Conservation (phyloP, 2,888 invertebrate species). For the Drosophila anomalata region DNA sequence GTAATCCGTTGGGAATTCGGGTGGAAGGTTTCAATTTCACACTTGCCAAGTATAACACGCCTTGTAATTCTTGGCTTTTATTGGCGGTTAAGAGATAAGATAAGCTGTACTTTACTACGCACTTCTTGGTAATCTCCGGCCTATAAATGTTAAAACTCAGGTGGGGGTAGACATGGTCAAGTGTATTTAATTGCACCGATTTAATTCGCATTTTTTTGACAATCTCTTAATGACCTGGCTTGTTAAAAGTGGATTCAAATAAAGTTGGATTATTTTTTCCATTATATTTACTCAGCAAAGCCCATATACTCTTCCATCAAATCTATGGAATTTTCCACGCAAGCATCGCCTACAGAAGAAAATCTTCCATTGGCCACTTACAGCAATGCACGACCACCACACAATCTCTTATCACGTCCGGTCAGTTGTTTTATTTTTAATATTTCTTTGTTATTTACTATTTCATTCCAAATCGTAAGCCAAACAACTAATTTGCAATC, state of each 20-base stretch:
- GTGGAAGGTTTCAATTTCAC: background rate
- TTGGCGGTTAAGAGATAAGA: constrained; percentile 39
- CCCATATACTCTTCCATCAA: background rate
- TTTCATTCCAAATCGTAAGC: background rate
- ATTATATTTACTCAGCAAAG: background rate
- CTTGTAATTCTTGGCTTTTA: constrained; percentile 13
- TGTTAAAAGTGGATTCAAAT: background rate
- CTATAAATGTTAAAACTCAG: background rate
- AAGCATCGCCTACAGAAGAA: constrained; percentile 35
- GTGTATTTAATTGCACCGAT: constrained; percentile 10
- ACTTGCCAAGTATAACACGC: constrained; percentile 8
- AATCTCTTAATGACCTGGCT: constrained; percentile 7
- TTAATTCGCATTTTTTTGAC: background rate
- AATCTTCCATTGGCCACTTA: constrained; percentile 50
- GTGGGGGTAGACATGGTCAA: constrained; percentile 10
- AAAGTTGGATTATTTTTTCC: too few species aligned
- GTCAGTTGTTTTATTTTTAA: constrained; percentile 1
- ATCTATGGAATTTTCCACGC: constrained; percentile 62
- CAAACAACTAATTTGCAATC: constrained; percentile 8
- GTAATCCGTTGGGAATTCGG: constrained; percentile 2
- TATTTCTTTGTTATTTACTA: background rate
- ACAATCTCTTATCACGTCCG: constrained; percentile 51
- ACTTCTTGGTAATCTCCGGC: background rate
- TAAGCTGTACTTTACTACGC: constrained; percentile 4
- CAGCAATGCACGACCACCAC: constrained; percentile 18